A percentile compares a stretch with the other conserved stretches of the same genome.
These are phyloP conservation scores for Phainopepla nitens DNA, from an alignment of 2,113 vertebrate genomes.

Conservation along the genomic window DNA sequence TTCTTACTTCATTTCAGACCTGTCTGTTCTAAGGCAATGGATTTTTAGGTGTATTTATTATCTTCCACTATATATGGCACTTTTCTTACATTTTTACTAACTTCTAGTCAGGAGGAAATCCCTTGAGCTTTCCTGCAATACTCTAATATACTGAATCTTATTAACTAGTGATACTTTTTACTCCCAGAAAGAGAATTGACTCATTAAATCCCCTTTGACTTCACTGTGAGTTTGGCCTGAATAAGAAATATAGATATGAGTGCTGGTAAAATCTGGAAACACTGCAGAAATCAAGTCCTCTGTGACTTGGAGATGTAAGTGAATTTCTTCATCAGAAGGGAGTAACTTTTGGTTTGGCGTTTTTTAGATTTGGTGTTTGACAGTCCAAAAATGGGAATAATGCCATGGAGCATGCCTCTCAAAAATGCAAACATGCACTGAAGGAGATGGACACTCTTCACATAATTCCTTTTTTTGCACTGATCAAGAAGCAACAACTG, in stretches of 20 bases:
- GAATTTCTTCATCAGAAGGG: background rate
- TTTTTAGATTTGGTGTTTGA: background rate
- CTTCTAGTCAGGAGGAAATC: background rate
- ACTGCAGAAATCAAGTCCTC: background rate
- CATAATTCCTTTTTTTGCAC: background rate
- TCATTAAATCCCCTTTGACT: background rate
- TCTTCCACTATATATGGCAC: background rate
- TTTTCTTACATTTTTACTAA: background rate
- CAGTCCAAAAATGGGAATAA: background rate
- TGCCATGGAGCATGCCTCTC: background rate
- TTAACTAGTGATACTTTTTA: background rate
- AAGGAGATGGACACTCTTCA: background rate
- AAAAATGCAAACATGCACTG: background rate
- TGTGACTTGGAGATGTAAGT: background rate
- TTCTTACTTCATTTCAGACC: background rate
- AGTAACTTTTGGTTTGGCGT: background rate
- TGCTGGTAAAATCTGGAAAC: background rate
- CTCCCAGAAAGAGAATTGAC: background rate
- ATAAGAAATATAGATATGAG: background rate
- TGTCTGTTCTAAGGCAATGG: background rate
- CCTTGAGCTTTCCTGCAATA: background rate
- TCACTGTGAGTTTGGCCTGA: background rate
- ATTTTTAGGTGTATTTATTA: background rate
- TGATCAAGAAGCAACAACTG: background rate
- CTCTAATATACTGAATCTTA: background rate